Evolutionary conservation across 37 sponge, comb jelly and placozoan species (phyloP), one percentile per base, ranked within the genome.

Genomic region (Crambe crambe): DNA sequence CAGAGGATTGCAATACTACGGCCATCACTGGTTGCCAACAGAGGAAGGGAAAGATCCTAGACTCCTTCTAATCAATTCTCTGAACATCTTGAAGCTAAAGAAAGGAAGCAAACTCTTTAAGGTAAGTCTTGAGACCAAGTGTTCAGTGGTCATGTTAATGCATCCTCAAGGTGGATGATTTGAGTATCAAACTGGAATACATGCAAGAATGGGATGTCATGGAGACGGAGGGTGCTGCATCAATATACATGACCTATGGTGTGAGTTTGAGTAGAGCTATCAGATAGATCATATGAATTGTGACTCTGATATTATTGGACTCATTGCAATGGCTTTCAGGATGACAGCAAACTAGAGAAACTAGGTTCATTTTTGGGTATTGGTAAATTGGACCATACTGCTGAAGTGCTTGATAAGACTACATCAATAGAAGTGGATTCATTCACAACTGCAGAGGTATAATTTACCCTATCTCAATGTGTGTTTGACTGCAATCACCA

Each of bases 91-190:
- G 5, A 2, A 32, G 66, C 66, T 65, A 30, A 65, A 65, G 31
- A 17, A 30, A 2, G 31, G 5, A 3, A 65, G 35, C 66, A 65
- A 65, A 3, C 32, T 17, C 66, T 65, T 65, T 9, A 65, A 65
- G 35, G 66, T 65, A 30, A 26, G 54, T 51, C 9, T 15, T 51
- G 15, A 18, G 54, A n/a, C n/a, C n/a, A n/a, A n/a, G n/a, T n/a
- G n/a, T n/a, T n/a, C n/a, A n/a, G n/a, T n/a, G n/a, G n/a, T n/a
- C n/a, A n/a, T n/a, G n/a, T n/a, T n/a, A n/a, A n/a, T n/a, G n/a
- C n/a, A n/a, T n/a, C n/a, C n/a, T n/a, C n/a, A 31, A 65, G 66
- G 66, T 65, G 66, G 66, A 65, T 65, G 66, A 65, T 30, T 65
- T 65, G 66, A 18, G 3, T 9, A 65, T 65, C 66, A 65, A 65